Evolutionary conservation across 2,888 invertebrate species (phyloP).

Genomic region (Meiosimyza platycephala): DNA sequence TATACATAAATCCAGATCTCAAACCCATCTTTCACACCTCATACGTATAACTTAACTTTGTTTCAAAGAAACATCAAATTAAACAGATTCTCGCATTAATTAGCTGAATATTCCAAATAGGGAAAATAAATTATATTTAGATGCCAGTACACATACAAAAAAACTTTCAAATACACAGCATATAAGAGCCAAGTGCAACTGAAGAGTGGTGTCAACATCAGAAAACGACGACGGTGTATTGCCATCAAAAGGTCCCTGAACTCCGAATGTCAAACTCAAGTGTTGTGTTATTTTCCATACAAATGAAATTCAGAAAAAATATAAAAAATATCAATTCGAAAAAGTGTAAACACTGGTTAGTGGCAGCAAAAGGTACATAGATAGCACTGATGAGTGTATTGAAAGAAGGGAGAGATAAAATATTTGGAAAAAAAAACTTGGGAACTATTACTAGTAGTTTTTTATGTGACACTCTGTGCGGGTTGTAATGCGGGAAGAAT

Average conservation of each 20-base stretch:
- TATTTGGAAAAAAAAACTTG: no score
- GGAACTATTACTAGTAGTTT: no score
- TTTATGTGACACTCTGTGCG: no score
- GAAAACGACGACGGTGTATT: not conserved
- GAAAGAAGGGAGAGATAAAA: no score
- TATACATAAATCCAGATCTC: no score
- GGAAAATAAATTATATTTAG: not conserved
- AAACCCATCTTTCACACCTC: no score
- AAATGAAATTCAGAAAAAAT: not conserved
- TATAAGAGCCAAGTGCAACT: not conserved
- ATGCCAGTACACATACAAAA: not conserved
- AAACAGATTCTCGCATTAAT: slow-evolving; percentile 8
- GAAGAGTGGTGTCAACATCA: not conserved
- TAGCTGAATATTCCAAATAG: slow-evolving; percentile 4
- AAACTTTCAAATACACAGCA: not conserved
- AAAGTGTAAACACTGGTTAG: slow-evolving; percentile 3
- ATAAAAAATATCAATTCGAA: not conserved
- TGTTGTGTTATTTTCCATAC: not conserved
- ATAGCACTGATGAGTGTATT: no score
- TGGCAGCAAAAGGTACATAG: not conserved
- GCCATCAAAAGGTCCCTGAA: slow-evolving; percentile 11
- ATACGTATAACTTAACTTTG: no score
- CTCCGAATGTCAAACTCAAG: slow-evolving; percentile 13
- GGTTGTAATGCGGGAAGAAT: not conserved
- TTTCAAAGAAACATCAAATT: not conserved